phyloP scores from a whole-genome alignment of 2,797 vertebrate genomes.

The Pseudocheirus occidentalis region DNA sequence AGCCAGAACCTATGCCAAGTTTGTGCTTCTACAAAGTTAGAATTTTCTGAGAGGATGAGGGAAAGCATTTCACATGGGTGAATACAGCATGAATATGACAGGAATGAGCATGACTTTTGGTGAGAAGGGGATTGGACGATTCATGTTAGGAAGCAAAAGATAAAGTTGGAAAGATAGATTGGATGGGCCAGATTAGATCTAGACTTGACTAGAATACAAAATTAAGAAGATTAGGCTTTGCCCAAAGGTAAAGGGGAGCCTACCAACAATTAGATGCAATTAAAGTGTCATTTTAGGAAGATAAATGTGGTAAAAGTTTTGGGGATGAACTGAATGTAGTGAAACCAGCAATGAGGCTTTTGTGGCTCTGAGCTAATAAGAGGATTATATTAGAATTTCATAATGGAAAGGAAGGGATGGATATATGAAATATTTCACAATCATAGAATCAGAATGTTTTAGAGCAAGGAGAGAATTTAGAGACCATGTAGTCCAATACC shows the following conservation, averaged over 20 bases:
- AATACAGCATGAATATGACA: background rate
- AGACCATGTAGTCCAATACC: background rate
- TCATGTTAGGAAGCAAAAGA: background rate
- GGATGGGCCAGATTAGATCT: background rate
- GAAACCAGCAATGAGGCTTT: background rate
- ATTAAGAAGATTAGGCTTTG: background rate
- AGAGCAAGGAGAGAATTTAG: background rate
- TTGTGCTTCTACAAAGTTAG: background rate
- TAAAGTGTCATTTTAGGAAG: background rate
- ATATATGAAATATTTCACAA: background rate
- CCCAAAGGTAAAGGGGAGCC: background rate
- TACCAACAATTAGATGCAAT: background rate
- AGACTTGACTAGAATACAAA: background rate
- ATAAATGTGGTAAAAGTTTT: background rate
- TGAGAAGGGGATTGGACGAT: background rate
- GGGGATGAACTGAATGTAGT: background rate
- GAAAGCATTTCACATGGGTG: background rate
- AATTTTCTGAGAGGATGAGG: background rate
- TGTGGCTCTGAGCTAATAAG: too few species aligned
- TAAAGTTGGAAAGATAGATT: background rate
- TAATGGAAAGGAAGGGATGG: background rate
- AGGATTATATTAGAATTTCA: background rate
- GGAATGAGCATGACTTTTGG: background rate
- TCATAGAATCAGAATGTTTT: background rate
- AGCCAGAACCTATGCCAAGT: too few species aligned